Base-by-base conservation (phyloP, 2,888 invertebrate genomes). In the Germaria angustata region DNA sequence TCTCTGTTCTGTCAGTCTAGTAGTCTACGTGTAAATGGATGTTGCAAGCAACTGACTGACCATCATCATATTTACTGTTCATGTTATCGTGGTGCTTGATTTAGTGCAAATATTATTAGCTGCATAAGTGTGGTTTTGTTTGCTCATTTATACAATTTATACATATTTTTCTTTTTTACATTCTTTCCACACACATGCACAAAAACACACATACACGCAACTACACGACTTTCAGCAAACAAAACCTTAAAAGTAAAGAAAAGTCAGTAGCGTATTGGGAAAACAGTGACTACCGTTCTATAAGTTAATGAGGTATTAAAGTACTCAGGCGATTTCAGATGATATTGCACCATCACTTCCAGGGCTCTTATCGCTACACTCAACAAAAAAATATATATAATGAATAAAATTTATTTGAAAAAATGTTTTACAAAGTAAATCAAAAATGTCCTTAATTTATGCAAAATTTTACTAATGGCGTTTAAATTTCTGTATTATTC, bases 71-170 rank as follows among this genome's bases (percentile, higher is more conserved):
- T 68, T 17, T 66, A 32, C 55, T 49, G 57, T 5, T 77, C 44
- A 17, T 59, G 61, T 41, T 77, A 81, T 71, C 81, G 46, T 65
- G 71, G 6, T 55, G 41, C 24, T 81, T 81, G 81, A 81, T 76
- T 77, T 65, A 77, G 81, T 81, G 77, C 34, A 81, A 81, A 78
- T 81, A 81, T 66, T 79, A 72, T 73, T 73, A 72, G 44, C 66
- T 51, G 44, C 72, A 72, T 28, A 66, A 79, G 79, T 72, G 66
- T 34, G 65, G 49, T 73, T 71, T 59, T 80, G 79, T 80, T 80
- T 80, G 72, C 72, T 80, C 72, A 80, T 80, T 80, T 80, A 51
- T 73, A 80, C 57, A 73, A 66, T 80, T 59, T 80, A 69, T n/a
- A n/a, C n/a, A n/a, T 78, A 55, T 72, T 66, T 41, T 0, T 24